Percentiles rank a stretch among this genome's conserved stretches.
Evolutionary conservation across 2,113 vertebrate genomes (phyloP).

Genomic region (Loxodonta africana): DNA sequence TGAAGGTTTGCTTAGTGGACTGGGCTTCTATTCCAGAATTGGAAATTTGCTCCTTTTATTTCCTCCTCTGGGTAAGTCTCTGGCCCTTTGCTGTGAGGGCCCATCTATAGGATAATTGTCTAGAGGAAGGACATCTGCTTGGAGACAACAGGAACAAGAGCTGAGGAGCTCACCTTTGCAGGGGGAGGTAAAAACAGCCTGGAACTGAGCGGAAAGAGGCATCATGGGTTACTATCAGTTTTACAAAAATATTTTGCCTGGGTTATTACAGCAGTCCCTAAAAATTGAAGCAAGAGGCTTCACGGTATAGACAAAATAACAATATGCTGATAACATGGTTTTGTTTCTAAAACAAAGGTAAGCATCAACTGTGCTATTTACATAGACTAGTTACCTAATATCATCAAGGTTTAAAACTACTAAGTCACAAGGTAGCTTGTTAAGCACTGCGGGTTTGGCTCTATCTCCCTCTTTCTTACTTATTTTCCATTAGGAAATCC

Average conservation of each 20-base stretch:
- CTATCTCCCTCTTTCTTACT: conserved; percentile 88
- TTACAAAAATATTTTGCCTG: conserved; percentile 42
- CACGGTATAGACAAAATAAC: conserved; percentile 17
- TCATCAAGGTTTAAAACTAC: conserved; percentile 50
- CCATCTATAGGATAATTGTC: not conserved
- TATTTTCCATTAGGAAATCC: conserved; percentile 96
- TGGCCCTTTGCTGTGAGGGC: conserved; percentile 38
- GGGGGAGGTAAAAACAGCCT: conserved; percentile 37
- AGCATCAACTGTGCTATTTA: conserved; percentile 34
- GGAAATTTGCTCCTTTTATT: not conserved
- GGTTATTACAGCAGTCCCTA: not conserved
- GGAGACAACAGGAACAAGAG: not conserved
- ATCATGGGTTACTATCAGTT: not conserved
- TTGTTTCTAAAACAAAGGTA: conserved; percentile 35
- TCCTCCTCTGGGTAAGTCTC: not conserved
- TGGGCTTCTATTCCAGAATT: not conserved
- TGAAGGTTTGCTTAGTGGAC: not conserved
- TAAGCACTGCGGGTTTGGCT: conserved; percentile 24
- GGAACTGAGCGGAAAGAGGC: not conserved
- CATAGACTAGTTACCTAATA: conserved; percentile 33
- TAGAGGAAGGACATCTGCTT: not conserved
- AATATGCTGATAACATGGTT: conserved; percentile 48
- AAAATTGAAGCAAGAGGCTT: conserved; percentile 14
- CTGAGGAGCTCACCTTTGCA: not conserved
- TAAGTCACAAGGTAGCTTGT: not conserved